phyloP scores from a whole-genome alignment of 2,888 invertebrate species.

The Drosophila tanythrix region DNA sequence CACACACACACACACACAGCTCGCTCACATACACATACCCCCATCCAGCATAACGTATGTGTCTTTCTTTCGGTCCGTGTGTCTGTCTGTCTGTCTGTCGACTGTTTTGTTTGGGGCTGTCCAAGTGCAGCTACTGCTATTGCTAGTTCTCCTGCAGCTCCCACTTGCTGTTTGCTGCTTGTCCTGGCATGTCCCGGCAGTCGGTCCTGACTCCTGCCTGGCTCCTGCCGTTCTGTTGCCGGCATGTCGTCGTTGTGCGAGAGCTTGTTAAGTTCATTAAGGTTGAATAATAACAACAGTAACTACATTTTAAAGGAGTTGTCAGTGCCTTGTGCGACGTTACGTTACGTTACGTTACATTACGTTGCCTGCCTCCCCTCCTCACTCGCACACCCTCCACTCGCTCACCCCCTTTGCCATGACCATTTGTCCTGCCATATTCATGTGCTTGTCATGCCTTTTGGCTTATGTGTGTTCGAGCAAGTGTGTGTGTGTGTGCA shows the following conservation, averaged over 20 bases:
- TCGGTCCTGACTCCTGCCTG: conserved; percentile 23
- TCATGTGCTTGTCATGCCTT: conserved; percentile 41
- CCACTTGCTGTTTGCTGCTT: conserved; percentile 12
- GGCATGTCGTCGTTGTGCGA: conserved; percentile 63
- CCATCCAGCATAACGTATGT: conserved; percentile 38
- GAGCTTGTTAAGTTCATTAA: conserved; percentile 81
- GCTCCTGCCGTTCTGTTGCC: conserved; percentile 11
- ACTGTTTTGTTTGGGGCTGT: conserved; percentile 51
- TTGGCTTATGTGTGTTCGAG: conserved; percentile 6
- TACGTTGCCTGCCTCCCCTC: background rate
- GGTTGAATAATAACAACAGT: conserved; percentile 82
- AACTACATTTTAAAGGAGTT: conserved; percentile 81
- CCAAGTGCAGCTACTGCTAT: conserved; percentile 48
- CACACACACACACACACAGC: conserved; percentile 42
- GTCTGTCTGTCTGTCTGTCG: conserved; percentile 27
- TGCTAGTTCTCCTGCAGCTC: conserved; percentile 1
- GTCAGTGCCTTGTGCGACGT: conserved; percentile 54
- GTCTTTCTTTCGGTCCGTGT: conserved; percentile 43
- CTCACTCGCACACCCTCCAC: background rate
- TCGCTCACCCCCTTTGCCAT: background rate
- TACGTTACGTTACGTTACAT: conserved; percentile 13
- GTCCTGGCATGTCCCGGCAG: conserved; percentile 40
- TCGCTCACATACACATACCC: conserved; percentile 40
- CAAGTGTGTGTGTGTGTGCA: conserved; percentile 17
- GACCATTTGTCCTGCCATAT: conserved; percentile 13